Conservation (phyloP, 2,113 vertebrate species). For the Varanus salvator region DNA sequence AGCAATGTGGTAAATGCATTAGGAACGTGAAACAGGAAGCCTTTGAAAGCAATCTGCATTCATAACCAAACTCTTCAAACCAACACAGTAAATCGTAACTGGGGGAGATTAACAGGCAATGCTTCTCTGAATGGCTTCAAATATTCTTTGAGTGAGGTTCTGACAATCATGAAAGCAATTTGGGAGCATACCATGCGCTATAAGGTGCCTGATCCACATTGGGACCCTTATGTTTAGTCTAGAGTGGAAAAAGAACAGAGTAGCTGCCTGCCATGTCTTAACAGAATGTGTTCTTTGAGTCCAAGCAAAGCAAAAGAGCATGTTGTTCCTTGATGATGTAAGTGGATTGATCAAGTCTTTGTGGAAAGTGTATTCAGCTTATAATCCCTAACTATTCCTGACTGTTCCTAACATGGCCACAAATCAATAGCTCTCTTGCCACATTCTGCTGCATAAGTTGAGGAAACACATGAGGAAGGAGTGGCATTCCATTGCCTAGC, state of each 20-base stretch:
- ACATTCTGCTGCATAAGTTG: background rate
- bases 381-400: background rate
- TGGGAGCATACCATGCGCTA: background rate
- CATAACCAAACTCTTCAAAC: background rate
- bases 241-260: too few relatives aligned
- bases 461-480: too few relatives aligned
- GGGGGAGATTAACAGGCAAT: conserved; percentile 18
- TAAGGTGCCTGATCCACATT: too few relatives aligned
- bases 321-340: background rate
- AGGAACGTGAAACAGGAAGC: background rate
- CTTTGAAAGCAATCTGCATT: background rate
- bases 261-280: too few relatives aligned
- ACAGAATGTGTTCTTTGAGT: too few relatives aligned
- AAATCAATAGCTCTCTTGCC: background rate
- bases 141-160: background rate
- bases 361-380: background rate
- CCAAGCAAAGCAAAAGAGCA: too few relatives aligned
- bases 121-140: conserved; percentile 23
- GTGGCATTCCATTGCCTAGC: too few relatives aligned
- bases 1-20: background rate
- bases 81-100: conserved; percentile 16
- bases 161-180: background rate
- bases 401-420: background rate
- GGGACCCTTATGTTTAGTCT: too few relatives aligned
- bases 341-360: background rate